These are phyloP conservation scores for Lasioglossum malachurum DNA, from an alignment of 2,888 invertebrate species.

Conservation along the genomic window DNA sequence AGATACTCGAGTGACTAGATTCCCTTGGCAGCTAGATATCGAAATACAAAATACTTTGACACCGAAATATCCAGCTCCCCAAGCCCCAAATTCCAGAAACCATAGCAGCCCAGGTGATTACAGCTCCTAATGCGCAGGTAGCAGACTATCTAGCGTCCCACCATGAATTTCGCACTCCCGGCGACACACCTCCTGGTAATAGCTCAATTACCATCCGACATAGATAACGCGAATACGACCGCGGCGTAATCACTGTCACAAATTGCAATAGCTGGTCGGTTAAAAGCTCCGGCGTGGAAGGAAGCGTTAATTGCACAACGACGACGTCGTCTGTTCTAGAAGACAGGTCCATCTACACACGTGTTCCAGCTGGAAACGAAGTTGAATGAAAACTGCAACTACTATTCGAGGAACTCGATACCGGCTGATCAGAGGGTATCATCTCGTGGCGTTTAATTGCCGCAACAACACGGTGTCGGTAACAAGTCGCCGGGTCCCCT, in stretches of 20 bases:
- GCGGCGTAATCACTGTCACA: constrained; percentile 19
- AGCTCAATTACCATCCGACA: constrained; percentile 11
- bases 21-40: no score
- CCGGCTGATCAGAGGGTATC: not conserved
- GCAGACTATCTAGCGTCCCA: not conserved
- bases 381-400: not conserved
- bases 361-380: not conserved
- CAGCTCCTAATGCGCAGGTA: not conserved
- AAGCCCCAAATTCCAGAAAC: not conserved
- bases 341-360: not conserved
- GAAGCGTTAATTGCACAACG: constrained; percentile 25
- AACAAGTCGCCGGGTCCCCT: constrained; percentile 19
- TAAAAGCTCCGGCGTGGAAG: not conserved
- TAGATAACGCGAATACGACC: constrained; percentile 26
- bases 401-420: not conserved
- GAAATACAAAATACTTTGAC: not conserved
- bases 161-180: not conserved
- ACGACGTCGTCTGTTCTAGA: not conserved
- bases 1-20: no score
- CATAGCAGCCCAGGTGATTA: not conserved
- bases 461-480: constrained; percentile 26
- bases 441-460: constrained; percentile 37
- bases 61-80: not conserved
- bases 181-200: not conserved
- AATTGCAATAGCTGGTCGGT: constrained; percentile 22